Evolutionary conservation across 2,888 invertebrate genomes (phyloP).

Genomic region (Nebria brevicollis): DNA sequence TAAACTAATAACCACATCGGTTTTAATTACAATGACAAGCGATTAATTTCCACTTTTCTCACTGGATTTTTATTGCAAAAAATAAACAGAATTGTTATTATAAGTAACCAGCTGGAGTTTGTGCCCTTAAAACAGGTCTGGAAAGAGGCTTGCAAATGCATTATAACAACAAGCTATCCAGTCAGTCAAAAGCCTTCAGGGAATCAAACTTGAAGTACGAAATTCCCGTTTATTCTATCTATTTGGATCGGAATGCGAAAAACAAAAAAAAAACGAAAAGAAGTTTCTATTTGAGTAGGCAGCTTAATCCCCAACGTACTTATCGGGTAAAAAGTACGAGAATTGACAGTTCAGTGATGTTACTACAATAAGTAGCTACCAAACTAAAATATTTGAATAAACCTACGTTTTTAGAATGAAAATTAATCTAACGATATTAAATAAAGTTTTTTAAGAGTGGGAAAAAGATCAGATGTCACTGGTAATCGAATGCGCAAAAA

Average conservation of each 20-base stretch:
- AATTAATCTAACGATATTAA: no score
- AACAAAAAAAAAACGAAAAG: constrained; percentile 18
- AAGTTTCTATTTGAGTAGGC: constrained; percentile 34
- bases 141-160: constrained; percentile 28
- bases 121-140: constrained; percentile 24
- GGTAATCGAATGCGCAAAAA: constrained; percentile 52
- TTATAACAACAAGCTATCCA: constrained; percentile 20
- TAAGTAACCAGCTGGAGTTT: constrained; percentile 20
- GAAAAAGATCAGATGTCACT: constrained; percentile 33
- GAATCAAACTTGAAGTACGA: constrained; percentile 19
- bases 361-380: neutral
- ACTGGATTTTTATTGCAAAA: neutral
- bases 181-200: constrained; percentile 11
- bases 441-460: no score
- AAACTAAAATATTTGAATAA: neutral
- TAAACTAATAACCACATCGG: neutral
- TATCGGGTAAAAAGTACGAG: constrained; percentile 32
- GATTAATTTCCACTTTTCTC: neutral
- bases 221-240: constrained; percentile 1
- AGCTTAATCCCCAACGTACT: constrained; percentile 7
- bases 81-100: constrained; percentile 27
- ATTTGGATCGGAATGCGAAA: neutral
- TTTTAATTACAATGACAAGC: neutral
- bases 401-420: neutral
- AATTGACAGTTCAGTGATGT: neutral